Base-by-base conservation (phyloP, 2,888 invertebrate genomes). In the Gastrophysa polygoni region DNA sequence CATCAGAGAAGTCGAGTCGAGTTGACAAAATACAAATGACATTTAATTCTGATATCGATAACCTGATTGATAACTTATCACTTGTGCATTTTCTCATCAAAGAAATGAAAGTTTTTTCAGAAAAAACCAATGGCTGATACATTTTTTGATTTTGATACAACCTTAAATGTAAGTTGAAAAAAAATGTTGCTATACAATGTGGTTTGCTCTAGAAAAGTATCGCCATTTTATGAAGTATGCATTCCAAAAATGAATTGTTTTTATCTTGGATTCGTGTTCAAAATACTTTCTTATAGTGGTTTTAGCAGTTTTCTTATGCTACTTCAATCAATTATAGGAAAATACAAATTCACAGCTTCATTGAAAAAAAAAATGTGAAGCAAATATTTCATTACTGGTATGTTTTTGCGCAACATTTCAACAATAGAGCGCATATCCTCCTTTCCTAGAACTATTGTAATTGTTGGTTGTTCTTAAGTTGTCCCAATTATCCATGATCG, bases 71-170 rank as follows among this genome's bases (percentile, higher is more conserved):
- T 1, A 14, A 1, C 4, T 14, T 38, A 38, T 38, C 4, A 14
- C 14, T 4, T 32, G 32, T 32, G 32, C 4, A 2, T 52, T 18
- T 21, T 17, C 32, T 17, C 24, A 52, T 28, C 10, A 24, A 24
- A 43, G 21, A 16, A 43, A 46, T 59, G 50, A 57, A 29, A 57
- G 59, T 51, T 52, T 59, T 59, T 47, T 43, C 59, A 59, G 28
- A 59, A 48, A 59, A 52, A 59, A 77, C 80, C 76, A 89, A 92
- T 92, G 92, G 92, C 91, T 88, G 89, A 92, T 88, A 89, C 90
- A 84, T 92, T 92, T 88, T 92, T 92, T 87, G 91, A 89, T 85
- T 90, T 92, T 85, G 89, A 91, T 86, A 87, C 90, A 81, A 85
- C 89, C 82, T 80, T 87, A 84, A 88, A 89, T 86, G 92, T 91